Percentiles rank a stretch among this genome's conserved stretches.
Evolutionary conservation across 2,113 vertebrate genomes (phyloP).

Genomic region (Hippoglossus stenolepis): DNA sequence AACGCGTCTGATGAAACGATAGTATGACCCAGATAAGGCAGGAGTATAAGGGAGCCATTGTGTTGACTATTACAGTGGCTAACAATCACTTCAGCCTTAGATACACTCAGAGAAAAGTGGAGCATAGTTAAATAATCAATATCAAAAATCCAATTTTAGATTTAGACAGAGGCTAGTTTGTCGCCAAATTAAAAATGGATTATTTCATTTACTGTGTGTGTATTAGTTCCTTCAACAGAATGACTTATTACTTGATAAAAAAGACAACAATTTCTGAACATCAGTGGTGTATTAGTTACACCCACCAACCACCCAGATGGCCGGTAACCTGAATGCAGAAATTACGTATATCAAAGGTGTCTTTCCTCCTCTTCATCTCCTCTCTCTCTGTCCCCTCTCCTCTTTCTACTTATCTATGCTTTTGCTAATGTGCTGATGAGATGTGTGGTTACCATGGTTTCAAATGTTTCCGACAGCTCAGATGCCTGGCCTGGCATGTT

Average conservation of each 20-base stretch:
- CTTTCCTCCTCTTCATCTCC: constrained; percentile 26
- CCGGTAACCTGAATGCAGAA: constrained; percentile 4
- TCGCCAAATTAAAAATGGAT: too few species aligned
- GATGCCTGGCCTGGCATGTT: constrained; percentile 60
- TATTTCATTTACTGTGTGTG: neutral
- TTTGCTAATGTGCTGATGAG: constrained; percentile 55
- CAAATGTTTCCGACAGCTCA: constrained; percentile 68
- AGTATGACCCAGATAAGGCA: constrained; percentile 49
- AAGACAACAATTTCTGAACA: neutral
- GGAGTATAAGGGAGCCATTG: constrained; percentile 41
- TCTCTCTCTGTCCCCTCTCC: constrained; percentile 21
- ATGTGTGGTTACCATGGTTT: constrained; percentile 75
- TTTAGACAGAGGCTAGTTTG: too few species aligned
- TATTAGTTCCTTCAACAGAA: neutral
- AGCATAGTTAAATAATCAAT: neutral
- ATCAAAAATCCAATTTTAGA: neutral
- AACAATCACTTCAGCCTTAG: constrained; percentile 11
- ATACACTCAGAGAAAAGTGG: constrained; percentile 3
- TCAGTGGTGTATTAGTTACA: neutral
- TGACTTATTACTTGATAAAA: neutral
- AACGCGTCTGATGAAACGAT: constrained; percentile 48
- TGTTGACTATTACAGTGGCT: constrained; percentile 24
- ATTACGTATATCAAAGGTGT: constrained; percentile 7
- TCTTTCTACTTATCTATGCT: constrained; percentile 35
- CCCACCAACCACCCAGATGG: neutral